These are phyloP conservation scores for Ascaphus truei DNA, from an alignment of 2,113 vertebrate species.

Conservation along the genomic window DNA sequence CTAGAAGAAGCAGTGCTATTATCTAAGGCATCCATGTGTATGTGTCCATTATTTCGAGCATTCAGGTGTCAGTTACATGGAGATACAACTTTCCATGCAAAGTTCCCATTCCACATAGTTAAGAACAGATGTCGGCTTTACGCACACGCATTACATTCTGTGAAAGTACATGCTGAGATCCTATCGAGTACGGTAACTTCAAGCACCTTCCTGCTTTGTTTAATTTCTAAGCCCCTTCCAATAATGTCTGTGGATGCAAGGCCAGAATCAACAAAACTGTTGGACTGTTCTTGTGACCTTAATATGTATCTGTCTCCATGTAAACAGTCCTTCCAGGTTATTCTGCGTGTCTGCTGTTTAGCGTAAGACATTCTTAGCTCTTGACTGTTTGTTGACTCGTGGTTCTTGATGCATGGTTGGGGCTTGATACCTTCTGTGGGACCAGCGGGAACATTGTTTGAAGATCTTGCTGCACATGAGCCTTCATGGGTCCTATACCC, in stretches of 20 bases:
- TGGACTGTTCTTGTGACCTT: neutral
- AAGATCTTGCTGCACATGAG: no score
- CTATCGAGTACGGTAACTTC: conserved; percentile 14
- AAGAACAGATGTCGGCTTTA: conserved; percentile 21
- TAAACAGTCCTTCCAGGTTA: conserved; percentile 37
- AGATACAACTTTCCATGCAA: conserved; percentile 16
- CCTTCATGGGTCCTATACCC: no score
- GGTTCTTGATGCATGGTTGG: no score
- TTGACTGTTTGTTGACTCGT: no score
- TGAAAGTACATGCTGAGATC: conserved; percentile 18
- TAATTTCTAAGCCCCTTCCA: neutral
- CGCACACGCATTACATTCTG: conserved; percentile 24
- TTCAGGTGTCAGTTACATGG: neutral
- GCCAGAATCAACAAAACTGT: conserved; percentile 20
- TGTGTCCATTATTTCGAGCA: neutral
- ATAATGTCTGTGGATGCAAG: neutral
- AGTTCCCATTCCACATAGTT: conserved; percentile 11
- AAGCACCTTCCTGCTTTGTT: conserved; percentile 12
- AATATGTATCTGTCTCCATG: conserved; percentile 37
- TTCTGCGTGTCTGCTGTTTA: conserved; percentile 40
- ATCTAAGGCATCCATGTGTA: neutral
- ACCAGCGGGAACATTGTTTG: no score
- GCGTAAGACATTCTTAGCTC: no score
- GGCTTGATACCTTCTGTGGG: no score
- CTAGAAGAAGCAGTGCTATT: neutral